These are phyloP conservation scores for Leptinotarsa peninsularis DNA, from an alignment of 2,888 invertebrate genomes.

Conservation along the genomic window DNA sequence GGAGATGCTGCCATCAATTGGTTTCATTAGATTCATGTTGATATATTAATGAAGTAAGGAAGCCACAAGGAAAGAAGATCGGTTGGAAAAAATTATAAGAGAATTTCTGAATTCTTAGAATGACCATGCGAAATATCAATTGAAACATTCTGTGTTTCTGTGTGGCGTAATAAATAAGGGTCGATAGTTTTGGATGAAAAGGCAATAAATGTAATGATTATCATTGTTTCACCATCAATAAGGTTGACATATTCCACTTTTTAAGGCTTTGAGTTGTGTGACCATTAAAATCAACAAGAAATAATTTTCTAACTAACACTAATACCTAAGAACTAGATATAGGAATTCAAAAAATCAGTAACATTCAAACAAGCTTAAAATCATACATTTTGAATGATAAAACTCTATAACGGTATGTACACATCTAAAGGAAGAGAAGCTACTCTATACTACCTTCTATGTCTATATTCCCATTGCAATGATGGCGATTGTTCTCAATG, in stretches of 20 bases:
- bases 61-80: too few relatives aligned
- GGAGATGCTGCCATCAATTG: too few relatives aligned
- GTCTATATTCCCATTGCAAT: conserved; percentile 38
- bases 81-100: too few relatives aligned
- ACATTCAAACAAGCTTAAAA: conserved; percentile 51
- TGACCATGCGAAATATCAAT: background rate
- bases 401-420: conserved; percentile 7
- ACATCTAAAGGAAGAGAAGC: conserved; percentile 3
- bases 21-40: too few relatives aligned
- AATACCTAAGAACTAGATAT: conserved; percentile 16
- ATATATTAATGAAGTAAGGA: too few relatives aligned
- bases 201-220: conserved; percentile 63
- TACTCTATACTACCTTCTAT: conserved; percentile 34
- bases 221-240: conserved; percentile 50
- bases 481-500: conserved; percentile 4
- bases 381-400: conserved; percentile 31
- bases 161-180: background rate
- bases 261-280: conserved; percentile 9
- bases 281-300: background rate
- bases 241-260: conserved; percentile 1
- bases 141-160: background rate
- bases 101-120: too few relatives aligned
- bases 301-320: conserved; percentile 11
- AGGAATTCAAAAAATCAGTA: conserved; percentile 26
- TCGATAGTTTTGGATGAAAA: conserved; percentile 49